Conservation (phyloP, 2,888 invertebrate species). For the Drosophila helvetica region DNA sequence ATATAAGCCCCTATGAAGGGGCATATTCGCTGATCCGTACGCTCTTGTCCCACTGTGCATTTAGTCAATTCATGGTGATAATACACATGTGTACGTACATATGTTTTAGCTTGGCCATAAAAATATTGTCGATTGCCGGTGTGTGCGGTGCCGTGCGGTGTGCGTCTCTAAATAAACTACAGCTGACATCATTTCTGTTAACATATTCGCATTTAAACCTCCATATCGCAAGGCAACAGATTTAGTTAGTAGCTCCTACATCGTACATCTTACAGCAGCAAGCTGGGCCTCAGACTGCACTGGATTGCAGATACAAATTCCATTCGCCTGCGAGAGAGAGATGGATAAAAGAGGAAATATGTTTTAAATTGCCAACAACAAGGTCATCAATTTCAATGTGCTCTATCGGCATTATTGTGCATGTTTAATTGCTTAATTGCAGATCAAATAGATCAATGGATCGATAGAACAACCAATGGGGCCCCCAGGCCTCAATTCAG, state of each 20-base stretch:
- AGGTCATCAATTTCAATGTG: conserved; percentile 48
- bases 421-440: conserved; percentile 68
- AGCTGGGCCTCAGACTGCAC: background rate
- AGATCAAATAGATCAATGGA: conserved; percentile 62
- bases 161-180: conserved; percentile 44
- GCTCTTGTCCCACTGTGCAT: conserved; percentile 63
- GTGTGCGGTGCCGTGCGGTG: conserved; percentile 32
- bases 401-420: conserved; percentile 14
- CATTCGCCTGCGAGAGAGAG: conserved; percentile 32
- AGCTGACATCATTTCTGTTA: conserved; percentile 68
- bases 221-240: conserved; percentile 29
- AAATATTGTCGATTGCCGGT: conserved; percentile 29
- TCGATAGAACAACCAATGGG: conserved; percentile 21
- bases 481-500: conserved; percentile 9
- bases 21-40: conserved; percentile 1
- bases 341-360: conserved; percentile 35
- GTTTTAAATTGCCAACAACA: conserved; percentile 24
- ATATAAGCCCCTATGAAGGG: conserved; percentile 39
- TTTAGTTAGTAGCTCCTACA: conserved; percentile 44
- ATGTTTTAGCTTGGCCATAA: conserved; percentile 44
- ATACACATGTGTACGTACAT: conserved; percentile 29
- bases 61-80: conserved; percentile 47
- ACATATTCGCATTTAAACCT: conserved; percentile 48
- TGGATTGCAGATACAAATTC: conserved; percentile 14
- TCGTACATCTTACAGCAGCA: conserved; percentile 15